phyloP scores from a whole-genome alignment of 2,113 vertebrate species.

The Microcebus murinus region DNA sequence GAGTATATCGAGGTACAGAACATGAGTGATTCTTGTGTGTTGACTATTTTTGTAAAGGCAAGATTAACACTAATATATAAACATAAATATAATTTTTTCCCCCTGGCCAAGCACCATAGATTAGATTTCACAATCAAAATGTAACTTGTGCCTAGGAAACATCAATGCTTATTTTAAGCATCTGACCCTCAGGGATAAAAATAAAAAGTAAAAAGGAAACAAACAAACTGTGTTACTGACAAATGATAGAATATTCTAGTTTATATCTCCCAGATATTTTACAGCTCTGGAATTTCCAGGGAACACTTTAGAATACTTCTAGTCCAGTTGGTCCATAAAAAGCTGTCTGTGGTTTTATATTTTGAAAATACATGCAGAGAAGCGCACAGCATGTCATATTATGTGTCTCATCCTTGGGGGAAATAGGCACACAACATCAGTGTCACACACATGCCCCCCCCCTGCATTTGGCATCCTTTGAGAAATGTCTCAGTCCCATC shows the following conservation, averaged over 20 bases:
- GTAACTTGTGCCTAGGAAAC: not conserved
- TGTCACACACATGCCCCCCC: fast-evolving
- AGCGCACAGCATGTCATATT: not conserved
- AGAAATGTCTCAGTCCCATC: not conserved
- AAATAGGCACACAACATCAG: fast-evolving
- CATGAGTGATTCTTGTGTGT: not conserved
- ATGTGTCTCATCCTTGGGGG: not conserved
- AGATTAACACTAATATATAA: not conserved
- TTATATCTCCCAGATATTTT: not conserved
- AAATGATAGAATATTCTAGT: constrained; percentile 24
- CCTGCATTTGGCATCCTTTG: not conserved
- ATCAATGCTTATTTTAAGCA: constrained; percentile 21
- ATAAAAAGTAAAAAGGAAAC: not conserved
- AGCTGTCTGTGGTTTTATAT: not conserved
- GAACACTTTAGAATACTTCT: constrained; percentile 17
- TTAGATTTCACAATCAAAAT: constrained; percentile 19
- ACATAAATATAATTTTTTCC: not conserved
- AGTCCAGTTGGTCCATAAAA: not conserved
- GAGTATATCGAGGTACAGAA: not conserved
- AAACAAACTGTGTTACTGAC: not conserved
- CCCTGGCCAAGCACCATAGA: not conserved
- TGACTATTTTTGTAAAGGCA: not conserved
- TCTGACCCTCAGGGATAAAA: constrained; percentile 31
- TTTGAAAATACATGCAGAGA: not conserved
- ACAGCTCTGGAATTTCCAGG: constrained; percentile 6